Evolutionary conservation across 1,140 invertebrate genomes (phyloP).

Genomic region (Drosophila novamexicana): DNA sequence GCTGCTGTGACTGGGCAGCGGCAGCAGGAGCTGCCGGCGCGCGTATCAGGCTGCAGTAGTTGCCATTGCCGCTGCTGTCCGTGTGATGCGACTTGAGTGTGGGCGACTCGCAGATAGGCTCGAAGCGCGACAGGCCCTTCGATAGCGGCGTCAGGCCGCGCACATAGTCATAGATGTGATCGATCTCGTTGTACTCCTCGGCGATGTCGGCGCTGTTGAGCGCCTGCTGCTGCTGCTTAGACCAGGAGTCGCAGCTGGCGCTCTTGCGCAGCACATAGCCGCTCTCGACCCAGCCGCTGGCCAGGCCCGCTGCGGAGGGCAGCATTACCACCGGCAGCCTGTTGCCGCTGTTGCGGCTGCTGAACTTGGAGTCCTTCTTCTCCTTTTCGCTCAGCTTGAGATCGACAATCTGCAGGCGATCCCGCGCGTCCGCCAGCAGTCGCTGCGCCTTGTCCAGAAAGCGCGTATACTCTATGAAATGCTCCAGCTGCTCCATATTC

Average conservation of each 20-base stretch:
- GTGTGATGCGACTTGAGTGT: conserved; percentile 83
- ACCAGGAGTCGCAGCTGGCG: conserved; percentile 88
- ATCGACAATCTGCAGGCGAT: conserved; percentile 92
- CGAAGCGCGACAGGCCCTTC: conserved; percentile 89
- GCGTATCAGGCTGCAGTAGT: conserved; percentile 81
- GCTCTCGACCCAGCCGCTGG: conserved; percentile 73
- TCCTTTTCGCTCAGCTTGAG: conserved; percentile 89
- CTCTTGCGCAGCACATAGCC: conserved; percentile 89
- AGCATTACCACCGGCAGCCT: conserved; percentile 82
- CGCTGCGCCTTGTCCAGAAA: conserved; percentile 92
- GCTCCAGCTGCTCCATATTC: conserved; percentile 92
- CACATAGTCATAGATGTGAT: conserved; percentile 98
- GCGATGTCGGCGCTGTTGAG: conserved; percentile 85
- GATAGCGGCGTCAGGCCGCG: conserved; percentile 95
- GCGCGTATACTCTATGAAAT: conserved; percentile 91
- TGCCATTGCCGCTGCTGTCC: conserved; percentile 79
- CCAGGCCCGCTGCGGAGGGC: conserved; percentile 84
- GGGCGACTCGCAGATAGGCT: conserved; percentile 84
- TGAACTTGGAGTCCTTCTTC: conserved; percentile 84
- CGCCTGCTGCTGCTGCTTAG: conserved; percentile 73
- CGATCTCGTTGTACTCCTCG: conserved; percentile 97
- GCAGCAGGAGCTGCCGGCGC: conserved; percentile 48
- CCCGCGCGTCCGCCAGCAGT: conserved; percentile 92
- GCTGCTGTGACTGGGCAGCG: conserved; percentile 33
- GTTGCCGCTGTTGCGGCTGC: conserved; percentile 65